Conservation (phyloP, 1,140 invertebrate genomes). For the Aethina tumida region DNA sequence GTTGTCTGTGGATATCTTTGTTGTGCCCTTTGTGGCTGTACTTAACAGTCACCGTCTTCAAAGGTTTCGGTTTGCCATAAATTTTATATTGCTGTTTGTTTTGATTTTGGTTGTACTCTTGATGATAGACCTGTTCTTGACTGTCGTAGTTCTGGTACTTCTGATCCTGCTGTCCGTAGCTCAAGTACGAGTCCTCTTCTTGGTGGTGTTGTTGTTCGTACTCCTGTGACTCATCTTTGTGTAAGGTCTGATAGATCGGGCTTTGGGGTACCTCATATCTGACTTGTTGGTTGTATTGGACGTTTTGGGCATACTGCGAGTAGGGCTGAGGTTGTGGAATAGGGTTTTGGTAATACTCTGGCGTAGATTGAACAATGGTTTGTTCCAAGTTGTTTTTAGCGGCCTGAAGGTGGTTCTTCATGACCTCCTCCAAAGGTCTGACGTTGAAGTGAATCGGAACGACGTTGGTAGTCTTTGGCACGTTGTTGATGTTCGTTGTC, state of each 20-base stretch:
- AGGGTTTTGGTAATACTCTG: too few species aligned
- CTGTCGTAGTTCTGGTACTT: conserved; percentile 2
- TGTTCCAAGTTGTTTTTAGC: too few species aligned
- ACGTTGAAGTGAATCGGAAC: conserved; percentile 19
- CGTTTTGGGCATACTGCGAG: too few species aligned
- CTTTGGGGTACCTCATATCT: conserved; percentile 2
- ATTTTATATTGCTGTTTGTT: conserved; percentile 7
- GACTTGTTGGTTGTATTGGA: too few species aligned
- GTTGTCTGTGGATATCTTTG: conserved; percentile 3
- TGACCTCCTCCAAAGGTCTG: conserved; percentile 5
- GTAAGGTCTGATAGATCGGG: neutral
- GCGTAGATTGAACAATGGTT: too few species aligned
- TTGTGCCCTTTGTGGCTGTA: neutral
- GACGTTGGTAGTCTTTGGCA: too few species aligned
- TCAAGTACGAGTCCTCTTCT: neutral
- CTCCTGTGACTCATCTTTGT: conserved; percentile 5
- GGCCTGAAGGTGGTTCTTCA: conserved; percentile 6
- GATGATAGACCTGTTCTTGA: conserved; percentile 2
- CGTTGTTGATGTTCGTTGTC: conserved; percentile 6
- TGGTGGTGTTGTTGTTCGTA: conserved; percentile 1
- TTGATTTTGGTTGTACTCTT: conserved; percentile 4
- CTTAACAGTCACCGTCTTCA: neutral
- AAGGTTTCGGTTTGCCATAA: conserved; percentile 8
- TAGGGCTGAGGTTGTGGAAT: too few species aligned
- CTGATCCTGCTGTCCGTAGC: neutral